Evolutionary conservation across 2,888 invertebrate species (phyloP).

Genomic region (Therioaphis trifolii): DNA sequence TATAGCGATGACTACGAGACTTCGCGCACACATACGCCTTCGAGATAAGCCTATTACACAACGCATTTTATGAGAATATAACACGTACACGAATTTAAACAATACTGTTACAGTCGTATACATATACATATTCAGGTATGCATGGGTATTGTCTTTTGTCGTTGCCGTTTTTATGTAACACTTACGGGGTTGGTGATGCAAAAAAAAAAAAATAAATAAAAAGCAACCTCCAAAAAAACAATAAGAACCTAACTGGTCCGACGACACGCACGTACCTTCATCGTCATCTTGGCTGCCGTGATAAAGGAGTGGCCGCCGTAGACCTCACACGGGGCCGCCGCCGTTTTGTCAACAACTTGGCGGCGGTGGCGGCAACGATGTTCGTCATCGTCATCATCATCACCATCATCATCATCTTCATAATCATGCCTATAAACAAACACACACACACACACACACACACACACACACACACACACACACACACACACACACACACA

Average conservation of each 20-base stretch:
- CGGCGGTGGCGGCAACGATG: neutral
- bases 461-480: neutral
- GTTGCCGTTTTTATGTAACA: no score
- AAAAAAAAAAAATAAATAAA: no score
- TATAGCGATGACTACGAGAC: neutral
- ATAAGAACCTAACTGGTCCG: no score
- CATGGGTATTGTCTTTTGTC: no score
- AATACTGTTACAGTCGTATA: neutral
- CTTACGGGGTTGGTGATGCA: no score
- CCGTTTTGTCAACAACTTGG: constrained; percentile 59
- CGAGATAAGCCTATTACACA: constrained; percentile 35
- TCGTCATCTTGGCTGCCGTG: constrained; percentile 8
- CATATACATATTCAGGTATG: no score
- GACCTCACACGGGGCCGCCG: constrained; percentile 61
- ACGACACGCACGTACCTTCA: neutral
- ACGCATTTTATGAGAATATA: neutral
- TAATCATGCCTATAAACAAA: neutral
- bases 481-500: neutral
- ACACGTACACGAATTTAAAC: neutral
- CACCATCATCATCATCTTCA: neutral
- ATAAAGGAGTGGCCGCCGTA: constrained; percentile 39
- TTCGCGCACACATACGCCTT: neutral
- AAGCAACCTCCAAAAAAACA: no score
- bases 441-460: no score
- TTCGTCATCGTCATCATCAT: constrained; percentile 23